These are phyloP conservation scores for Perithous albicinctus DNA, from an alignment of 2,888 invertebrate species.

Conservation along the genomic window DNA sequence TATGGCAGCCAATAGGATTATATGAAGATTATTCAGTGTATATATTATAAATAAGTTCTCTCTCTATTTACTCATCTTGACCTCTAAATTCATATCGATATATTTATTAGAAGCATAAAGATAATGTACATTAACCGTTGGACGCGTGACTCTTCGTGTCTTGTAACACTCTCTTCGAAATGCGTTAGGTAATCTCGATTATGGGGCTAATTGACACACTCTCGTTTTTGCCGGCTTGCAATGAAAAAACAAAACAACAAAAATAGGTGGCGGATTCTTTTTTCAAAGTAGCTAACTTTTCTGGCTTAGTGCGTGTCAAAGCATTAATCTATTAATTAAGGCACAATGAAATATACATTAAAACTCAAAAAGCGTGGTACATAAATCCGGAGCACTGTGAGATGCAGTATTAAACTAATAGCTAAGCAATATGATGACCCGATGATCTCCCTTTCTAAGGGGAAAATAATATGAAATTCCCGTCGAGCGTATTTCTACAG, in stretches of 20 bases:
- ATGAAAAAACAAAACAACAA: background rate
- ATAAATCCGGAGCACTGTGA: background rate
- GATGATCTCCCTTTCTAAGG: background rate
- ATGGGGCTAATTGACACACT: background rate
- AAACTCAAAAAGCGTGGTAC: background rate
- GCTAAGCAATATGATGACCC: background rate
- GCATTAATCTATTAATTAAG: background rate
- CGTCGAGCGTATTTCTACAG: background rate
- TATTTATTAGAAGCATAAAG: background rate
- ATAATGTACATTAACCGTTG: background rate
- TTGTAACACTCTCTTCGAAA: background rate
- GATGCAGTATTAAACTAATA: no score
- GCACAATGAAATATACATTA: background rate
- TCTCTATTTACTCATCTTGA: no score
- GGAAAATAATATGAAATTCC: background rate
- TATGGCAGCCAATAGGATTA: no score
- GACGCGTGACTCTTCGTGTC: background rate
- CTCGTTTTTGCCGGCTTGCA: background rate
- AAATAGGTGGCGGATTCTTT: background rate
- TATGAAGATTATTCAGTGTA: no score
- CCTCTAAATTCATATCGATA: background rate
- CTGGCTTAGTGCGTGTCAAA: no score
- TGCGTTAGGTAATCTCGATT: background rate
- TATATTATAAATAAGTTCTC: no score
- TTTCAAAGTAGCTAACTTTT: no score